Percentiles rank a stretch among this genome's conserved stretches.
These are phyloP conservation scores for Acanthoscelides obtectus DNA, from an alignment of 2,888 invertebrate genomes.

Conservation along the genomic window DNA sequence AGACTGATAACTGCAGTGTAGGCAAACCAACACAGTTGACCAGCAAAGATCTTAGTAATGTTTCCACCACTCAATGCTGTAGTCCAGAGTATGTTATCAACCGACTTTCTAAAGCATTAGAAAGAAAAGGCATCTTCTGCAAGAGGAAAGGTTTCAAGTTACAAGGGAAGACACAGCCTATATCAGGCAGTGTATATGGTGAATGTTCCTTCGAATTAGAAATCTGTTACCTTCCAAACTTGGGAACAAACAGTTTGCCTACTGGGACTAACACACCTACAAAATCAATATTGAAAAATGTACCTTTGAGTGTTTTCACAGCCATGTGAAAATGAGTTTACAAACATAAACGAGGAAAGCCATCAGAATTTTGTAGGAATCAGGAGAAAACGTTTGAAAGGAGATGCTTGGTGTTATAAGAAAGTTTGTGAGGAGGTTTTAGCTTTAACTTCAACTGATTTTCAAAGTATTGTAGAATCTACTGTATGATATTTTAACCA, in stretches of 20 bases:
- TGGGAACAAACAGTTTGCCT: slow-evolving; percentile 25
- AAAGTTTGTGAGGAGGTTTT: slow-evolving; percentile 70
- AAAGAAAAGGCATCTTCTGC: slow-evolving; percentile 59
- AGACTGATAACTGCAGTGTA: slow-evolving; percentile 23
- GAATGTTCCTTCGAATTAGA: slow-evolving; percentile 68
- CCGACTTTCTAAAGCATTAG: slow-evolving; percentile 57
- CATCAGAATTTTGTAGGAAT: slow-evolving; percentile 55
- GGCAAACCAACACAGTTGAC: background rate
- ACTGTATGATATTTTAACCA: background rate
- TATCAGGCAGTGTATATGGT: slow-evolving; percentile 31
- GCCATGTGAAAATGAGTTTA: background rate
- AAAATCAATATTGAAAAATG: slow-evolving; percentile 33
- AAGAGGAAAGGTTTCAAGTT: slow-evolving; percentile 63
- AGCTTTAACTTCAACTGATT: slow-evolving; percentile 48
- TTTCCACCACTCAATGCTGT: slow-evolving; percentile 63
- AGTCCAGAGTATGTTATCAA: slow-evolving; percentile 61
- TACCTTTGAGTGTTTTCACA: slow-evolving; percentile 16
- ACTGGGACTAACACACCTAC: slow-evolving; percentile 28
- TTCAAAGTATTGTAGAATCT: slow-evolving; percentile 19
- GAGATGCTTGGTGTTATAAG: slow-evolving; percentile 78
- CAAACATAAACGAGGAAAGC: background rate
- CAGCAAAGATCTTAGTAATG: slow-evolving; percentile 60
- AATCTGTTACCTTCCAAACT: slow-evolving; percentile 53
- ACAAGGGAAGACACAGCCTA: slow-evolving; percentile 59
- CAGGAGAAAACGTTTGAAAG: slow-evolving; percentile 67